Evolutionary conservation across 1,140 invertebrate genomes (phyloP).

Genomic region (Drosophila fuyamai): DNA sequence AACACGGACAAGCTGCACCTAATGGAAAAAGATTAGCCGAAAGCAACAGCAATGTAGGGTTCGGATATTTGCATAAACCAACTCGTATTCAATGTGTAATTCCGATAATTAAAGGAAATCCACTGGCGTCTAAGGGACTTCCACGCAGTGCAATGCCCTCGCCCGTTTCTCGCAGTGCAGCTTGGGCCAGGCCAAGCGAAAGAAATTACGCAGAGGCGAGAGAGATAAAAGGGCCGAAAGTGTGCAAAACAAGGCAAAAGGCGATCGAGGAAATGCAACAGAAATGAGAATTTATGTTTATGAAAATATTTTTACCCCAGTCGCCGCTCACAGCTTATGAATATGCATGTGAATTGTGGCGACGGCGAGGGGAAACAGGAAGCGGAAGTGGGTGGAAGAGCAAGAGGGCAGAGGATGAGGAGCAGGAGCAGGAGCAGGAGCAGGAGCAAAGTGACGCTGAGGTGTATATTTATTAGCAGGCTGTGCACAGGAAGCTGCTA

Average conservation of each 20-base stretch:
- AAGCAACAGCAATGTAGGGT: constrained; percentile 25
- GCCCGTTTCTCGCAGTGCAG: constrained; percentile 50
- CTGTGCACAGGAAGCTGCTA: constrained; percentile 73
- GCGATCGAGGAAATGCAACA: constrained; percentile 76
- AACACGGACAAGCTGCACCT: constrained; percentile 20
- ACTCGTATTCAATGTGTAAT: constrained; percentile 39
- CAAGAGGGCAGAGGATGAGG: background rate
- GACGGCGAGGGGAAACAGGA: constrained; percentile 8
- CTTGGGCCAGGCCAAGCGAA: constrained; percentile 39
- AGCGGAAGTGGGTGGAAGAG: constrained; percentile 9
- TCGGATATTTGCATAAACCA: constrained; percentile 33
- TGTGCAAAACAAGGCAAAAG: constrained; percentile 57
- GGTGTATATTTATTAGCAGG: constrained; percentile 75
- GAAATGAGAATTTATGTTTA: constrained; percentile 78
- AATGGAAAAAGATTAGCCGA: constrained; percentile 58
- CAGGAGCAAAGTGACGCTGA: constrained; percentile 27
- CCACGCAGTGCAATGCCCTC: background rate
- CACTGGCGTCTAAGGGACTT: background rate
- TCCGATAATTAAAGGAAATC: constrained; percentile 45
- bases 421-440: background rate
- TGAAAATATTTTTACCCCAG: constrained; percentile 63
- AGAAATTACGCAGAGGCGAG: constrained; percentile 60
- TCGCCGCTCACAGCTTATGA: constrained; percentile 45
- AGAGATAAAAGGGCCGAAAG: constrained; percentile 64
- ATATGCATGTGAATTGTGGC: constrained; percentile 53